These are phyloP conservation scores for Parauchenoglanis ngamensis DNA, from an alignment of 2,797 vertebrate genomes.

Conservation along the genomic window DNA sequence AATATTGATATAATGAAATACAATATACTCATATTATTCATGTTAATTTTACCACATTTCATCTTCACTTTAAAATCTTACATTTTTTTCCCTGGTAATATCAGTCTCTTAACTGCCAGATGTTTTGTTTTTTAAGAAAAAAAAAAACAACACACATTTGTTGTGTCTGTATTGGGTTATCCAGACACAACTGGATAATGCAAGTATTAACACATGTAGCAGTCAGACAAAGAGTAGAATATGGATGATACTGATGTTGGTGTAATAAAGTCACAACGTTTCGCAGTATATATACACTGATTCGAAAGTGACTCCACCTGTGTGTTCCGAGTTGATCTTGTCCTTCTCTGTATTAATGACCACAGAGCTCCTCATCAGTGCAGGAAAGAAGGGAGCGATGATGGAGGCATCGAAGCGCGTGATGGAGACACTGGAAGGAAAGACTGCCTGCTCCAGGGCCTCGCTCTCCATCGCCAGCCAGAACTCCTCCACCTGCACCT, in stretches of 20 bases:
- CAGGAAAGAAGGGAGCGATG: conserved; percentile 93
- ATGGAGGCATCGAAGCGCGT: conserved; percentile 96
- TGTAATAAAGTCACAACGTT: background rate
- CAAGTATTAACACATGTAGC: background rate
- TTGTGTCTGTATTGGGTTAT: no score
- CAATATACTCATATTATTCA: background rate
- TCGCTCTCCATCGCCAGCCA: conserved; percentile 98
- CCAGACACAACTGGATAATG: background rate
- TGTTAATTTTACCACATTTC: background rate
- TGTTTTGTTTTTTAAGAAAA: background rate
- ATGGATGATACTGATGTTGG: background rate
- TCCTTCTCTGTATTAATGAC: conserved; percentile 96
- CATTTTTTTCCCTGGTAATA: background rate
- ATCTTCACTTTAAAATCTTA: background rate
- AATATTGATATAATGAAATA: background rate
- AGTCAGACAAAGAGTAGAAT: background rate
- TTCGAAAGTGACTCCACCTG: conserved; percentile 71
- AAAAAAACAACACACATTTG: no score
- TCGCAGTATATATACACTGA: background rate
- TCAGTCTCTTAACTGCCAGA: background rate
- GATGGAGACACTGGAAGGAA: conserved; percentile 90
- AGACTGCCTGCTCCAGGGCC: conserved; percentile 92
- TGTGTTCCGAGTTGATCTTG: conserved; percentile 76
- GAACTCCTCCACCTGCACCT: conserved; percentile 96
- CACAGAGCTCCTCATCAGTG: conserved; percentile 86